A percentile compares a stretch with the other conserved stretches of the same genome.
Evolutionary conservation across 2,888 invertebrate species (phyloP).

Genomic region (Mamestra brassicae): DNA sequence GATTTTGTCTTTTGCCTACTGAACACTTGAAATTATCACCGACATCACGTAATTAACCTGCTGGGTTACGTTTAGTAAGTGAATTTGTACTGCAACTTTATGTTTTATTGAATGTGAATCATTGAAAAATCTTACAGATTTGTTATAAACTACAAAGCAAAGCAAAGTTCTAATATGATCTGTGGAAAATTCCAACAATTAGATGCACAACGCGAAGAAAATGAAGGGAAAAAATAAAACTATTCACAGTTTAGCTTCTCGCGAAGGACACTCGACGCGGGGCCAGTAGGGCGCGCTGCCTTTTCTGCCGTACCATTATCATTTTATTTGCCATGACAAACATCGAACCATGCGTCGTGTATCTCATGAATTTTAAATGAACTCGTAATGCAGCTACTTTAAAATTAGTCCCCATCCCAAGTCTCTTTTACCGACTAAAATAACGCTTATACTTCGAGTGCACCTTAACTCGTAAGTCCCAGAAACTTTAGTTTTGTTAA

Average conservation of each 20-base stretch:
- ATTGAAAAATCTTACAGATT: neutral
- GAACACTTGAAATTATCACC: no score
- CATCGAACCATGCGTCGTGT: constrained; percentile 42
- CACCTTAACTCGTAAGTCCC: constrained; percentile 50
- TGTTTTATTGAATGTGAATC: neutral
- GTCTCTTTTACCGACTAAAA: constrained; percentile 50
- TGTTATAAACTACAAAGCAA: neutral
- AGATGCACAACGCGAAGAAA: constrained; percentile 24
- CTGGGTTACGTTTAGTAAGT: neutral
- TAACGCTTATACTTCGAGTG: constrained; percentile 56
- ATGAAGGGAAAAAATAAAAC: constrained; percentile 29
- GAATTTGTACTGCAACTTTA: neutral
- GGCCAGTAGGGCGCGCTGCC: constrained; percentile 45
- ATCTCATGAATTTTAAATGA: constrained; percentile 57
- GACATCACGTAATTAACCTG: no score
- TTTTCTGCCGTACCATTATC: constrained; percentile 50
- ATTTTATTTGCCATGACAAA: constrained; percentile 54
- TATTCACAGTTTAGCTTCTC: constrained; percentile 41
- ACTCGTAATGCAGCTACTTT: constrained; percentile 55
- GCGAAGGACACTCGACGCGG: constrained; percentile 47
- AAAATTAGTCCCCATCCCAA: constrained; percentile 49
- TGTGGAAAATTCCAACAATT: neutral
- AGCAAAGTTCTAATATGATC: neutral
- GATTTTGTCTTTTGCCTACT: no score
- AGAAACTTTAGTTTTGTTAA: constrained; percentile 49